These are phyloP conservation scores for Cotesia vestalis DNA, from an alignment of 1,140 invertebrate genomes.

Conservation along the genomic window DNA sequence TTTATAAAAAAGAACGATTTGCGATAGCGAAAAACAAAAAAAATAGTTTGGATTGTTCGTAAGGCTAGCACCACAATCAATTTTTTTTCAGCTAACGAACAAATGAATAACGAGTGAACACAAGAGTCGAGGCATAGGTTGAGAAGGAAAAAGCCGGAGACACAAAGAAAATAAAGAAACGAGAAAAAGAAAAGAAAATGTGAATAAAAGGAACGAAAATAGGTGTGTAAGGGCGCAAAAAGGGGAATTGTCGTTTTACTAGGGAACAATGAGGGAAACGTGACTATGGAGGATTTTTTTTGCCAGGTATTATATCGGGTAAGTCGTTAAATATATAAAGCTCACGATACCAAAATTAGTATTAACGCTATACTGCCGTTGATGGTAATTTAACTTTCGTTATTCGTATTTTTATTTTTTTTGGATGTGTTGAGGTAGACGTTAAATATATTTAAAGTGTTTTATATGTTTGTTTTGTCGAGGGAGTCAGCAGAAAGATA, in stretches of 20 bases:
- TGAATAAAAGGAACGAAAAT: slow-evolving; percentile 16
- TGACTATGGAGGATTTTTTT: slow-evolving; percentile 3
- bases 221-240: slow-evolving; percentile 8
- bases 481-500: no score
- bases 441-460: no score
- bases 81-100: slow-evolving; percentile 1
- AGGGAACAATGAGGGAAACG: slow-evolving; percentile 33
- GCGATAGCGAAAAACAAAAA: no score
- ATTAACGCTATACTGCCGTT: neutral
- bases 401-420: no score
- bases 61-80: neutral
- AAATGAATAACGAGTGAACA: slow-evolving; percentile 5
- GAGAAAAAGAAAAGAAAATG: neutral
- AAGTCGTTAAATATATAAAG: neutral
- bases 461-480: no score
- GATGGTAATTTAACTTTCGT: no score
- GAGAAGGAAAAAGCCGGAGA: neutral
- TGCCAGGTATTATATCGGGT: neutral
- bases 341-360: neutral
- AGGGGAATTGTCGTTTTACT: slow-evolving; percentile 29
- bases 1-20: no score
- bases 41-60: no score
- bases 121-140: neutral
- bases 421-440: no score
- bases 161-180: neutral